These are phyloP conservation scores for Amia ocellicauda DNA, from an alignment of 2,113 vertebrate genomes.

Conservation along the genomic window DNA sequence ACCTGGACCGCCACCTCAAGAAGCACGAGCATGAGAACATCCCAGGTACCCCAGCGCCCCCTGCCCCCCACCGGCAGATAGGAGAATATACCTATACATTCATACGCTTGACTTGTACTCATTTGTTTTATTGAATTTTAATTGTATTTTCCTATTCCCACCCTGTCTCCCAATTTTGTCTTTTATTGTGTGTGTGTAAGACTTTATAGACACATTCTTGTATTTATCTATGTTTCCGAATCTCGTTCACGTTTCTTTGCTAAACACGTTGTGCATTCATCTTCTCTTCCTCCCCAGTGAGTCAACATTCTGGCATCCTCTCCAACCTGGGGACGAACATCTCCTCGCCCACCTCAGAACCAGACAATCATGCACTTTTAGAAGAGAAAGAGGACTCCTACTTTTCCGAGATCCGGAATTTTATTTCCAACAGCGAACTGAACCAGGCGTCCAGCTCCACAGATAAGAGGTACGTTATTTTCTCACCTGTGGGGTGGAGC, in stretches of 20 bases:
- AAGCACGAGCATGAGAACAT: slow-evolving; percentile 96
- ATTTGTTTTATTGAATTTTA: too few species aligned
- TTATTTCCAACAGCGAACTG: slow-evolving; percentile 96
- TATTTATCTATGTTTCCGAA: too few species aligned
- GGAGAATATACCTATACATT: too few species aligned
- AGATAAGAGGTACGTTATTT: slow-evolving; percentile 79
- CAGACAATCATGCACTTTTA: slow-evolving; percentile 99
- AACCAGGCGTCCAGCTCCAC: slow-evolving; percentile 81
- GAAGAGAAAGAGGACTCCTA: slow-evolving; percentile 98
- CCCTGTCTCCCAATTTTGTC: slow-evolving; percentile 19
- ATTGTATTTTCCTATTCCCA: too few species aligned
- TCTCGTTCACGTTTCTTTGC: too few species aligned
- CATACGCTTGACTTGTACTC: too few species aligned
- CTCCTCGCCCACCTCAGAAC: slow-evolving; percentile 95
- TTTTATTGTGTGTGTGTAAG: slow-evolving; percentile 23
- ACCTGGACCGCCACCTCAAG: slow-evolving; percentile 95
- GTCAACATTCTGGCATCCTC: slow-evolving; percentile 91
- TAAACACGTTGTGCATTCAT: too few species aligned
- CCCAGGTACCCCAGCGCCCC: slow-evolving; percentile 70
- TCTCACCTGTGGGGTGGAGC: not conserved
- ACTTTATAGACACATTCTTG: too few species aligned
- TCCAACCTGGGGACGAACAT: slow-evolving; percentile 80
- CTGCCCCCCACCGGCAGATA: not conserved
- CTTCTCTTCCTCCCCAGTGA: slow-evolving; percentile 68
- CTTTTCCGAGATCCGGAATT: slow-evolving; percentile 98